Percentiles rank a stretch among this genome's conserved stretches.
Evolutionary conservation across 2,797 vertebrate species (phyloP).

Genomic region (Rallus crepitans): DNA sequence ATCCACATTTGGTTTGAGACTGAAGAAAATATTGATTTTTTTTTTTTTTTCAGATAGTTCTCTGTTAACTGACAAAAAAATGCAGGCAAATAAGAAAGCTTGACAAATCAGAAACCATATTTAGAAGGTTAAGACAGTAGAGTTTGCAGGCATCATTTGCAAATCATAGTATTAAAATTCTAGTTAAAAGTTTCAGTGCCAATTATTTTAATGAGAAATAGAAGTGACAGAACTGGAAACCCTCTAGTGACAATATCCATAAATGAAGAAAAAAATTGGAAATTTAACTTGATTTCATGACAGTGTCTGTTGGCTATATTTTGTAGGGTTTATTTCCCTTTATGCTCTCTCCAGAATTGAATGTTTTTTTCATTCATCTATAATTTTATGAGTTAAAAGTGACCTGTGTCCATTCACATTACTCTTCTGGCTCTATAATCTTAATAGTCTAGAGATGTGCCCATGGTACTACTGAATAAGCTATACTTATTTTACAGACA

Average conservation of each 20-base stretch:
- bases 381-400: background rate
- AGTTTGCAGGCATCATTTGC: background rate
- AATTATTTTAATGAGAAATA: constrained; percentile 45
- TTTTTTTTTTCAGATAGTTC: background rate
- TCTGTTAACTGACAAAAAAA: background rate
- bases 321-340: background rate
- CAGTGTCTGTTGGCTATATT: background rate
- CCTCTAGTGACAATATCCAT: constrained; percentile 12
- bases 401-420: background rate
- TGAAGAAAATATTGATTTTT: background rate
- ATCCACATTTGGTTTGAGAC: background rate
- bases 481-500: background rate
- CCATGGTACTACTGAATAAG: background rate
- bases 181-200: constrained; percentile 18
- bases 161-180: constrained; percentile 26
- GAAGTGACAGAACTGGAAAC: constrained; percentile 26
- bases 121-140: background rate
- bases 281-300: background rate
- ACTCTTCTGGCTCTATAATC: background rate
- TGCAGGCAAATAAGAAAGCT: background rate
- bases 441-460: background rate
- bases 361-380: background rate
- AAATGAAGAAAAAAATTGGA: background rate
- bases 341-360: background rate
- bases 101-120: background rate